Conservation (phyloP, 2,113 vertebrate species). For the Lepus europaeus region DNA sequence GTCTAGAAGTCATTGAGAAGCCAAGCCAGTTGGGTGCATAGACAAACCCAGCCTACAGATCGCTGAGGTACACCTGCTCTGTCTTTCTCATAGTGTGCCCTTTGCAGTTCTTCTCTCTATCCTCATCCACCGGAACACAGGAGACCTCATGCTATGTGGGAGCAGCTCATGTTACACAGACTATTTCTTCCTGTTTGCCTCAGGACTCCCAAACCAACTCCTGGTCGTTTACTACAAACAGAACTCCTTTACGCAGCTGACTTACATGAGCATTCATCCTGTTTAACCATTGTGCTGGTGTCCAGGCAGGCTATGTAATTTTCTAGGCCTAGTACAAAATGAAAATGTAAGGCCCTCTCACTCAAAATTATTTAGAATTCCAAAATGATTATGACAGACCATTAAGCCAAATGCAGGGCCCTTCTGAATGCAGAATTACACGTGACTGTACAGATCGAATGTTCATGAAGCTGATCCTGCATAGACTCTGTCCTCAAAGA, state of each 20-base stretch:
- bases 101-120: background rate
- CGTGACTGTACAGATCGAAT: background rate
- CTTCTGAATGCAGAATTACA: background rate
- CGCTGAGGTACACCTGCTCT: background rate
- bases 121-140: background rate
- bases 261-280: background rate
- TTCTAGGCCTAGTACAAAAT: background rate
- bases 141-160: background rate
- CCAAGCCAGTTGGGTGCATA: background rate
- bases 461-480: background rate
- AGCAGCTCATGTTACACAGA: background rate
- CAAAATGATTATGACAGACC: background rate
- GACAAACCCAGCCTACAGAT: background rate
- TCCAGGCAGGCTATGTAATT: background rate
- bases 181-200: background rate
- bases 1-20: conserved; percentile 29
- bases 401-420: background rate
- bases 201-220: background rate
- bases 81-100: background rate
- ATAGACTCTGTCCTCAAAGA: background rate
- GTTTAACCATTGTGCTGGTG: background rate
- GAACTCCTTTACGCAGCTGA: background rate
- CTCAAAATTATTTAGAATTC: background rate
- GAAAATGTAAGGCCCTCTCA: background rate
- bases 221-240: background rate